Base-by-base conservation (phyloP, 2,888 invertebrate genomes). In the Argynnis bischoffii region DNA sequence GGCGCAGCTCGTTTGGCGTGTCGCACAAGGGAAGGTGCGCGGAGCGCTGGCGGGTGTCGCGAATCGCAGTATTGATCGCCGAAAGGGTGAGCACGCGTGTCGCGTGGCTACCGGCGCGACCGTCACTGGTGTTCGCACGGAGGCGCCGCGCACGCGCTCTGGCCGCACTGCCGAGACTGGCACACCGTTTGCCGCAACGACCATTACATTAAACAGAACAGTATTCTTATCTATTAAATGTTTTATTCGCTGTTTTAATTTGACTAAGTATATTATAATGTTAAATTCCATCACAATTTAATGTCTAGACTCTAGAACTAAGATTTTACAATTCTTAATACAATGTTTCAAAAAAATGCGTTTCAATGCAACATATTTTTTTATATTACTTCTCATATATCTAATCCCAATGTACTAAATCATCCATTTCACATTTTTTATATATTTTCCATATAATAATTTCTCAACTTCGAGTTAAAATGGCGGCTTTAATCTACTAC, bases 91-190 rank as follows among this genome's bases (percentile, higher is more conserved):
- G 77, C 80, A 86, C 90, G 89, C 90, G 91, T 90, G 89, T 80
- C 90, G 85, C 88, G 89, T 87, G 90, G 84, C 80, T 82, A 88
- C 89, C 88, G 89, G 87, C 90, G 88, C 87, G 87, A 84, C 86
- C 89, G 88, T 87, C 89, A 92, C 92, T 90, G 90, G 80, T 78
- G 77, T 70, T 80, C 78, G 78, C 77, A 78, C 76, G 77, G 76
- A 70, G 77, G 69, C 75, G 78, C 78, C 87, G 87, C 91, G 90
- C 90, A 85, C 73, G 89, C 89, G 91, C 87, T 76, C 72, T 77
- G 79, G 75, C 75, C 76, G 78, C 75, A 59, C 70, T 13, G 50
- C 54, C 72, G 53, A 66, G 68, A 75, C 76, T 74, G 69, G 46
- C 74, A 69, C 70, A 70, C 64, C 74, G 59, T 64, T 53, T 54